phyloP scores from a whole-genome alignment of 64 coral and sea anemone genomes.

The Stylophora pistillata region DNA sequence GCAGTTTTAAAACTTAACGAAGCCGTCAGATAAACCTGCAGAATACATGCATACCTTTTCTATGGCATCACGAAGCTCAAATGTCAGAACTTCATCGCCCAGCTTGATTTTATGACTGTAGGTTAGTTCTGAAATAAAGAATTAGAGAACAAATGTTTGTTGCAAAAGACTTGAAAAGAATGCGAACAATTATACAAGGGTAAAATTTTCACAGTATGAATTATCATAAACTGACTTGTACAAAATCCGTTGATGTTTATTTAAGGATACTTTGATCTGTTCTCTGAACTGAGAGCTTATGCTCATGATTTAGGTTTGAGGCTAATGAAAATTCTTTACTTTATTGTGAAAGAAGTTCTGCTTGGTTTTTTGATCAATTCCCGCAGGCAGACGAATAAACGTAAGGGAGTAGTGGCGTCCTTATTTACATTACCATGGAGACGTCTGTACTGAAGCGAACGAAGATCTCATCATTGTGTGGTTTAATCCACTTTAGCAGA shows the following conservation, averaged over 20 bases:
- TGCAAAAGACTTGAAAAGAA: neutral
- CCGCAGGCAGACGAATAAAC: neutral
- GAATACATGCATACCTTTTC: conserved; percentile 59
- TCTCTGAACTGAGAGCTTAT: neutral
- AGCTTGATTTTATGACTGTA: conserved; percentile 85
- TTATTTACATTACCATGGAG: neutral
- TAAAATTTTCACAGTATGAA: neutral
- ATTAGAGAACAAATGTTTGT: neutral
- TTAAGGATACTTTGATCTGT: neutral
- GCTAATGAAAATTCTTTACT: neutral
- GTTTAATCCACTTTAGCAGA: neutral
- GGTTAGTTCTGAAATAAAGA: conserved; percentile 62
- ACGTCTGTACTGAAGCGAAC: neutral
- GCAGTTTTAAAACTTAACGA: neutral
- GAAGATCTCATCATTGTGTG: neutral
- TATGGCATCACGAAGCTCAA: conserved; percentile 83
- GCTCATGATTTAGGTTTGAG: neutral
- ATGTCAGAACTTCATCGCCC: conserved; percentile 76
- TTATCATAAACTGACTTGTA: neutral
- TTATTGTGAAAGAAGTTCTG: neutral
- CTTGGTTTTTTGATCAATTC: neutral
- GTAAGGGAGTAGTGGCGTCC: neutral
- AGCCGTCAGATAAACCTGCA: neutral
- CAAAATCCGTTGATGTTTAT: neutral
- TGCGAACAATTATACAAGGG: neutral